A percentile compares a stretch with the other conserved stretches of the same genome.
These are phyloP conservation scores for Phorcus lineatus DNA, from an alignment of 2,888 invertebrate species.

Conservation along the genomic window DNA sequence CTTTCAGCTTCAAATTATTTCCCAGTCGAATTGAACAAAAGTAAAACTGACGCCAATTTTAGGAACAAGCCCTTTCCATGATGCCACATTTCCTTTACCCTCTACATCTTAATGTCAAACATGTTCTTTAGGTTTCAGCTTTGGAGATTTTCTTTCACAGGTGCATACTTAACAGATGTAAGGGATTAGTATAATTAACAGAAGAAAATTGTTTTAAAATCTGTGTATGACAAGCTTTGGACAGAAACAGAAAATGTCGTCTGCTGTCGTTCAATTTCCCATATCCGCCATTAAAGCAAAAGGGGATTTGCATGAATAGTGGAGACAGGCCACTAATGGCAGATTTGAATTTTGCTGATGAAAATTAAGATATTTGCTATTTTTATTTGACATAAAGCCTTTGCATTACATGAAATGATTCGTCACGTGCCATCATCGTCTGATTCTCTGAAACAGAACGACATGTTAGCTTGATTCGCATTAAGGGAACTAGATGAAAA, in stretches of 20 bases:
- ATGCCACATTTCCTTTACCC: too few species aligned
- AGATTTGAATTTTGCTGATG: background rate
- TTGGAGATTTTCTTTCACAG: background rate
- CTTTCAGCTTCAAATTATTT: too few species aligned
- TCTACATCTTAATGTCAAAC: background rate
- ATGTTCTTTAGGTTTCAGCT: background rate
- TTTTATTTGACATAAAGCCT: background rate
- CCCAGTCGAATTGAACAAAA: too few species aligned
- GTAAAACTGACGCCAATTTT: background rate
- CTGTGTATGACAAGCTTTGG: background rate
- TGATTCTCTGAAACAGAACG: background rate
- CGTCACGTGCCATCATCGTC: background rate
- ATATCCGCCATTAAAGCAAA: constrained; percentile 2
- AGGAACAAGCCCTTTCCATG: background rate
- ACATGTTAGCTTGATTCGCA: background rate
- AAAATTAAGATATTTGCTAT: constrained; percentile 3
- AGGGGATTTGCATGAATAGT: background rate
- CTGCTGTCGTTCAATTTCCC: background rate
- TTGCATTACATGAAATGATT: background rate
- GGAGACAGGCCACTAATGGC: background rate
- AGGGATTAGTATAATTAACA: background rate
- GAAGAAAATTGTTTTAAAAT: constrained; percentile 1
- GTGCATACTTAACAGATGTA: background rate
- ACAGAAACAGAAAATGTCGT: background rate
- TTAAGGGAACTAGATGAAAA: background rate